phyloP scores from a whole-genome alignment of 1,140 invertebrate species.

The Lepidurus couesii region DNA sequence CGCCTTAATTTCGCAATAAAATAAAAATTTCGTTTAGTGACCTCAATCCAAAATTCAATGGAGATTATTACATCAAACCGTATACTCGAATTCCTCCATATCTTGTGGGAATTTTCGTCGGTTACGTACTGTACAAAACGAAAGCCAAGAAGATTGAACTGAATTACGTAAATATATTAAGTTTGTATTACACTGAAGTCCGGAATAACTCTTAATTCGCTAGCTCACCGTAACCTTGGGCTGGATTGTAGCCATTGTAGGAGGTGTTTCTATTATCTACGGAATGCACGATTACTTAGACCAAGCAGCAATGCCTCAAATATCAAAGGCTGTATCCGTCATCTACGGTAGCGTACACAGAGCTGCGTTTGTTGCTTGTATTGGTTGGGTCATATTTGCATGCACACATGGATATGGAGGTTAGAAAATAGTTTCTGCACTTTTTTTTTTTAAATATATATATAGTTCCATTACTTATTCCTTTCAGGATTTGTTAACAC shows the following conservation, averaged over 20 bases:
- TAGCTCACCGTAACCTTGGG: slow-evolving; percentile 40
- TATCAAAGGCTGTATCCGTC: slow-evolving; percentile 43
- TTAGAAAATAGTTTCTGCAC: slow-evolving; percentile 33
- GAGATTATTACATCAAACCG: slow-evolving; percentile 65
- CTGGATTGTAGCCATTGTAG: slow-evolving; percentile 51
- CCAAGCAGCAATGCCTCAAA: slow-evolving; percentile 19
- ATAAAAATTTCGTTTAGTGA: background rate
- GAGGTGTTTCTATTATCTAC: slow-evolving; percentile 51
- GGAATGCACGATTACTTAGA: slow-evolving; percentile 49
- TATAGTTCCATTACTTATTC: slow-evolving; percentile 2
- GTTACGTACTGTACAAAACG: slow-evolving; percentile 61
- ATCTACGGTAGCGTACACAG: slow-evolving; percentile 58
- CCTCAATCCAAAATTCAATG: background rate
- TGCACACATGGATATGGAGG: slow-evolving; percentile 70
- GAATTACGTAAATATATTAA: slow-evolving; percentile 5
- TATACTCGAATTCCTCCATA: slow-evolving; percentile 76
- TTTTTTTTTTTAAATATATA: background rate
- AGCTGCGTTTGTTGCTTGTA: slow-evolving; percentile 53
- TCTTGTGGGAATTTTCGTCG: slow-evolving; percentile 67
- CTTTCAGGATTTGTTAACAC: slow-evolving; percentile 59
- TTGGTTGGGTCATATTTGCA: slow-evolving; percentile 67
- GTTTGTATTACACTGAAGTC: background rate
- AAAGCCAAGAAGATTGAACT: background rate
- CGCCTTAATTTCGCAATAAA: too few species aligned
- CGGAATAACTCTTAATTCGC: background rate